phyloP scores from a whole-genome alignment of 1,140 invertebrate genomes.

The Acyrthosiphon pisum region DNA sequence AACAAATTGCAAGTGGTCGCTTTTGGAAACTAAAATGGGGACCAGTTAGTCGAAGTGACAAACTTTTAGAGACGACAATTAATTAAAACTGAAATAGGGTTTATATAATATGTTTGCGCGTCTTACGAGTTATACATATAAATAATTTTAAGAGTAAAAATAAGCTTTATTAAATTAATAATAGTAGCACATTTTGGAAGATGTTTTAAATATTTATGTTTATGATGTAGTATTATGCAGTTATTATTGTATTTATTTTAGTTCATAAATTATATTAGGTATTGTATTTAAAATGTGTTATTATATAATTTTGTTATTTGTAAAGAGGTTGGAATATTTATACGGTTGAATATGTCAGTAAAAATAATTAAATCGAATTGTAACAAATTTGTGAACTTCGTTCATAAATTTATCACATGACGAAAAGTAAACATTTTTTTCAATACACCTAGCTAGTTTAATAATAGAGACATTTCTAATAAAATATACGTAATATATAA shows the following conservation, averaged over 20 bases:
- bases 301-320: neutral
- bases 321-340: neutral
- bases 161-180: neutral
- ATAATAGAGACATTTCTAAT: neutral
- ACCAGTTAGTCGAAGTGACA: neutral
- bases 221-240: neutral
- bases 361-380: neutral
- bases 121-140: neutral
- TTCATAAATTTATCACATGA: neutral
- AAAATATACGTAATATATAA: too few species aligned
- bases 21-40: neutral
- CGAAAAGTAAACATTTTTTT: neutral
- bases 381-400: too few species aligned
- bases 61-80: neutral
- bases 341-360: neutral
- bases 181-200: neutral
- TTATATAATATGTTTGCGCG: neutral
- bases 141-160: neutral
- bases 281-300: neutral
- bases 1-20: neutral
- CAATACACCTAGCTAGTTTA: neutral
- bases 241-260: neutral
- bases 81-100: slow-evolving; percentile 15
- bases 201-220: neutral
- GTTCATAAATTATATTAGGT: too few species aligned